Base-by-base conservation (phyloP, 1,140 invertebrate species). In the Pseudobourletiella spinata region DNA sequence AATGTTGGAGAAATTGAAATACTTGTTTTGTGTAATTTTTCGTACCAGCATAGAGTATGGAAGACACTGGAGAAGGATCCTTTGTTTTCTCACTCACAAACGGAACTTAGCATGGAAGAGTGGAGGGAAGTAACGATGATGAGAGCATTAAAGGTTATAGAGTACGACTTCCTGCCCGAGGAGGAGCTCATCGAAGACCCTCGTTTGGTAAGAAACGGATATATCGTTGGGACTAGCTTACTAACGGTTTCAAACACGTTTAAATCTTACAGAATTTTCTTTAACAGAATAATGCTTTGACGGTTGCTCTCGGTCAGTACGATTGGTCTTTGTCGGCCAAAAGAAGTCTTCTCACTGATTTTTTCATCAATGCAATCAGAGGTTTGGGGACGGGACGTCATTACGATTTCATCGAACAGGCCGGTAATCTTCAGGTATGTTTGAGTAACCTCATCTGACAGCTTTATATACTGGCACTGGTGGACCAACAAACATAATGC, bases 41-140 rank as follows among this genome's bases (percentile, higher is more conserved):
- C n/a, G n/a, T n/a, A 0, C 11, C 69, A 82, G 80, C 71, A 79
- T 39, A 74, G 74, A 67, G 72, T 83, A 16, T 81, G 76, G 75
- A 75, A 74, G 56, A 76, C 76, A 1, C 60, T 83, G 29, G 76
- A 80, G 65, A 74, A 75, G 24, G 82, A 83, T 71, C 78, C 80
- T 32, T 24, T 82, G 1, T 83, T 83, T 72, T 72, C 75, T 14
- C 70, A 70, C 63, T 26, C 72, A 57, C 14, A 69, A 24, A 72
- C 74, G 2, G 75, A 80, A n/a, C 79, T 82, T 14, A 76, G 80
- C 4, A 74, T 88, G n/a, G 86, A 91, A 59, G 87, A 63, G 14
- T 16, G 39, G 1, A 69, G 79, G 58, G 67, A 73, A 57, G 48
- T 77, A 3, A 77, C 76, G 20, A 79, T 80, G 61, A 57, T 71